Evolutionary conservation across 2,797 vertebrate species (phyloP), one percentile per base, ranked within the genome.

Genomic region (Diplodus sargus): DNA sequence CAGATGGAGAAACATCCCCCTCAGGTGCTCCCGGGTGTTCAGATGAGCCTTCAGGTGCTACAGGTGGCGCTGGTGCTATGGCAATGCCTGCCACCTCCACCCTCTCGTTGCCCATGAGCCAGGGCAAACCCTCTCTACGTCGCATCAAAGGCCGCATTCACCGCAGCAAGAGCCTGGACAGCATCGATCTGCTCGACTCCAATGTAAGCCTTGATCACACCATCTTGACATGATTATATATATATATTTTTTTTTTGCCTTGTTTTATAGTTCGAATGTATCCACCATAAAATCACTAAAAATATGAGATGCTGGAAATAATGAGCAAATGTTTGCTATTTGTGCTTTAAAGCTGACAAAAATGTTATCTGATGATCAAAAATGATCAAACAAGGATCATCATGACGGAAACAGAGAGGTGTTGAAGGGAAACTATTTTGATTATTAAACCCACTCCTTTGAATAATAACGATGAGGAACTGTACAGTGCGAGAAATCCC

Each of bases 141-240:
- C 96, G 97, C 91, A 99, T 99, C 93, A 99, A 99, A 92, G 97
- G 97, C 71, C 95, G 97, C 88, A 96, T 98, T 85, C 97, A 99
- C 94, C 94, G 97, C 91, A 98, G 97, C 95, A 98, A 97, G 94
- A 98, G 97, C 87, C 95, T 98, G 0, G 97, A 97, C 85, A 98
- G 97, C 88, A 94, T 97, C 3, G 97, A 98, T 76, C 96, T 98
- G 92, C 97, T 97, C 61, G 97, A 98, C 81, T 95, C 97, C 91
- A 96, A 95, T 87, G 97, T 98, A 93, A 98, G 97, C 91, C 45
- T 30, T 9, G 1, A 16, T 43, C 53, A 56, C 42, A 17, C 9
- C 28, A 49, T 13, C 30, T 49, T 61, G 39, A 61, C 17, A 34
- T 6, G 0, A 1, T 20, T 43, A 17, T 51, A 25, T 61, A 12